Base-by-base conservation (phyloP, 2,113 vertebrate genomes). In the Sphyrna mokarran region DNA sequence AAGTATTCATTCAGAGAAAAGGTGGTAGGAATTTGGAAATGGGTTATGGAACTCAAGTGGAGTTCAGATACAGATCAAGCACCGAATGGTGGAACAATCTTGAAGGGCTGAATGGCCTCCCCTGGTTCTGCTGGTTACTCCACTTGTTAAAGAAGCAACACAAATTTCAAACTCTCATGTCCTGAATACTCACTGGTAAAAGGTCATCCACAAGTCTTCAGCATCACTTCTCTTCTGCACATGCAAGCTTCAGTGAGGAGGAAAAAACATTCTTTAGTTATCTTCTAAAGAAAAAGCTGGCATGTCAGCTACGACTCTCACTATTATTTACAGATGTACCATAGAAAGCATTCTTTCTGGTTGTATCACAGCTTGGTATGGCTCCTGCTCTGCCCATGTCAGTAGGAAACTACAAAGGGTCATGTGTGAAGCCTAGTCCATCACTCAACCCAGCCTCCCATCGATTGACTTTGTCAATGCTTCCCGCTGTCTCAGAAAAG, bases 171-270 rank as follows among this genome's bases (percentile, higher is more conserved):
- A 16, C 26, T 26, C 29, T 26, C 48, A 33, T 66, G 33, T 40
- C 48, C n/a, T 18, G 3, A 43, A 95, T 54, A 95, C 94, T 95
- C 70, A 95, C 94, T 76, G 94, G 43, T 76, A 95, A 33, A 95
- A 95, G 2, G 37, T 54, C 43, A 54, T 72, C 68, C 69, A 95
- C 43, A 95, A 40, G 23, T 76, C 69, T 72, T 95, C 94, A 3
- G 68, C 69, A 72, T 95, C 94, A 95, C 69, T 95, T 76, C 69
- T 72, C 94, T 72, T 95, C 10, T 43, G 22, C 69, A 95, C 68
- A 2, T 48, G 40, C 69, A 95, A 95, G 33, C 94, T 95, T 72
- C 29, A 95, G 33, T 69, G 43, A 72, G 68, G 72, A 40, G 72
- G 43, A 95, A 72, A 70, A 72, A 54, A 54, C 26, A 33, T 37